Evolutionary conservation across 2,113 vertebrate species (phyloP).

Genomic region (Melospiza melodia): DNA sequence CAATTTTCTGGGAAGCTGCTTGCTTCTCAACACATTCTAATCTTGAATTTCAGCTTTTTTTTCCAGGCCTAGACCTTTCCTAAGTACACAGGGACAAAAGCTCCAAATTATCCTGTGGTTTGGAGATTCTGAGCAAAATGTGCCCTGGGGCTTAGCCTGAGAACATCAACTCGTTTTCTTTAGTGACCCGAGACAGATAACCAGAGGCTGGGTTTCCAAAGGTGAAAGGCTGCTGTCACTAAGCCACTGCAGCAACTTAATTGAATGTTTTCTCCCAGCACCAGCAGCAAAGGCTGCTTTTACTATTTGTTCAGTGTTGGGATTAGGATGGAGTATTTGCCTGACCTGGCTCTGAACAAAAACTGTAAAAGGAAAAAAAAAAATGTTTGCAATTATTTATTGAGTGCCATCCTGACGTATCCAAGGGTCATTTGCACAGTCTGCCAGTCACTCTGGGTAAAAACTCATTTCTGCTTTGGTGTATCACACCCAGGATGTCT

Average conservation of each 20-base stretch:
- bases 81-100: neutral
- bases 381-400: conserved; percentile 36
- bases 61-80: neutral
- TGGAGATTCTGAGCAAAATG: conserved; percentile 24
- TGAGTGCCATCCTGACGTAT: conserved; percentile 47
- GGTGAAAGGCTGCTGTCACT: conserved; percentile 61
- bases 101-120: conserved; percentile 12
- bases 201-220: conserved; percentile 30
- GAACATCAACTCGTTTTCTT: conserved; percentile 49
- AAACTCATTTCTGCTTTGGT: conserved; percentile 59
- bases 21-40: neutral
- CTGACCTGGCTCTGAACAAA: neutral
- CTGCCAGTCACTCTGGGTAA: conserved; percentile 32
- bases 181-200: conserved; percentile 54
- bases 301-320: conserved; percentile 28
- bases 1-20: conserved; percentile 1
- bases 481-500: conserved; percentile 13
- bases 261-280: conserved; percentile 61
- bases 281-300: conserved; percentile 18
- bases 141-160: conserved; percentile 45
- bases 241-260: conserved; percentile 59
- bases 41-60: neutral
- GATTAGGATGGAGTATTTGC: conserved; percentile 54
- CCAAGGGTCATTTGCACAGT: conserved; percentile 37
- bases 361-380: conserved; percentile 21